Conservation (phyloP, 1,140 invertebrate genomes). For the Pantala flavescens region DNA sequence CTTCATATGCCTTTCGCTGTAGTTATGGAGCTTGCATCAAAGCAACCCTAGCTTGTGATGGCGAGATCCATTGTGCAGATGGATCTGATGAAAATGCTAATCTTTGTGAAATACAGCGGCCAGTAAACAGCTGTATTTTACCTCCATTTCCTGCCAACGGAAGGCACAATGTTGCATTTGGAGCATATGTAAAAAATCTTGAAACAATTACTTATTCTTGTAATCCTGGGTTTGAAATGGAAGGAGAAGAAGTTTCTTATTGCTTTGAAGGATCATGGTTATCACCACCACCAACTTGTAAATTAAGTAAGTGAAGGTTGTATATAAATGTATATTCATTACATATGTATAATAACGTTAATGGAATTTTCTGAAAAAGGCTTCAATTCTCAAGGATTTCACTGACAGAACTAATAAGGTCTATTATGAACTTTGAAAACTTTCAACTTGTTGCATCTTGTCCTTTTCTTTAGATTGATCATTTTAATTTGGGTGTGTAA, state of each 20-base stretch:
- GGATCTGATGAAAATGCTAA: slow-evolving; percentile 53
- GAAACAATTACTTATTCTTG: neutral
- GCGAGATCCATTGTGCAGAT: slow-evolving; percentile 49
- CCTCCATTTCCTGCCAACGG: neutral
- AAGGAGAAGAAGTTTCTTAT: neutral
- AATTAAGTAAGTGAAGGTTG: neutral
- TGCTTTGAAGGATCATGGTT: slow-evolving; percentile 8
- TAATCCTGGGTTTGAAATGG: slow-evolving; percentile 10
- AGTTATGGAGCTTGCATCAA: slow-evolving; percentile 35
- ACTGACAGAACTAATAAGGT: too few species aligned
- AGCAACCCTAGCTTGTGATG: slow-evolving; percentile 30
- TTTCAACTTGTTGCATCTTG: too few species aligned
- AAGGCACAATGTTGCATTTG: neutral
- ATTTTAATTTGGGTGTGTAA: too few species aligned
- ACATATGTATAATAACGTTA: too few species aligned
- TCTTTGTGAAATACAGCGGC: slow-evolving; percentile 24
- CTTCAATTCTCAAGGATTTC: too few species aligned
- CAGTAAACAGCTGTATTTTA: neutral
- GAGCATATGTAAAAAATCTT: neutral
- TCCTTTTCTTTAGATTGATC: too few species aligned
- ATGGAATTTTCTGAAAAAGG: too few species aligned
- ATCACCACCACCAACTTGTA: neutral
- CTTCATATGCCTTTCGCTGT: slow-evolving; percentile 39
- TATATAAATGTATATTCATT: too few species aligned
- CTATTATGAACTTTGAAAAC: too few species aligned